Evolutionary conservation across 1,140 invertebrate genomes (phyloP).

Genomic region (Oryzaephilus surinamensis): DNA sequence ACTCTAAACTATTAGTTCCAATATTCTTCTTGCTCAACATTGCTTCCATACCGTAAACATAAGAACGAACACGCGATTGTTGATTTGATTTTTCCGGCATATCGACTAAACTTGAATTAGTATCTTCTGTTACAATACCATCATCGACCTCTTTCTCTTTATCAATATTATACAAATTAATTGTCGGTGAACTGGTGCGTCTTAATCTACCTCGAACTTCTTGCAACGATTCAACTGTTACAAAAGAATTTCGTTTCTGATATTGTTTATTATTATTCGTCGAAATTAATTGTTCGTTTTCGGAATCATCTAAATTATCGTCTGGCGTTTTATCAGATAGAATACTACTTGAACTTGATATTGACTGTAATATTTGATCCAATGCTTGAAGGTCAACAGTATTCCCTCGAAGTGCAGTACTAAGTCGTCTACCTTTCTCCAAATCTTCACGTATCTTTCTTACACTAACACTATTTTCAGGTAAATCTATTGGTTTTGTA

Average conservation of each 20-base stretch:
- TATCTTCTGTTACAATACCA: slow-evolving; percentile 36
- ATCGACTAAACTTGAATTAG: too few species aligned
- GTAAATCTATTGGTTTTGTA: slow-evolving; percentile 42
- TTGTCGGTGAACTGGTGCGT: slow-evolving; percentile 37
- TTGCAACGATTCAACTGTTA: slow-evolving; percentile 47
- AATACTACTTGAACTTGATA: slow-evolving; percentile 24
- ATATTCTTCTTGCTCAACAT: slow-evolving; percentile 31
- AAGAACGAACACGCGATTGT: slow-evolving; percentile 31
- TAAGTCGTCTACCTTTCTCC: slow-evolving; percentile 40
- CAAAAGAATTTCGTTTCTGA: slow-evolving; percentile 40
- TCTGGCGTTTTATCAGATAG: slow-evolving; percentile 35
- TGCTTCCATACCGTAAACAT: slow-evolving; percentile 37
- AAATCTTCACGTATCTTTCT: slow-evolving; percentile 41
- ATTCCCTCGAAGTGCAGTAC: slow-evolving; percentile 39
- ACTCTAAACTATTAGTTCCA: slow-evolving; percentile 47
- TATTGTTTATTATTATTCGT: slow-evolving; percentile 29
- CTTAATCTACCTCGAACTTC: slow-evolving; percentile 44
- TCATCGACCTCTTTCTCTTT: slow-evolving; percentile 35
- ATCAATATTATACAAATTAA: slow-evolving; percentile 32
- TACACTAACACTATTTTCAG: slow-evolving; percentile 40
- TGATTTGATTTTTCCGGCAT: slow-evolving; percentile 15
- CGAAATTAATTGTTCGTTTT: slow-evolving; percentile 32
- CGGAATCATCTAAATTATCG: slow-evolving; percentile 34
- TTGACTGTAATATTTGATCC: slow-evolving; percentile 38
- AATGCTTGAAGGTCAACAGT: slow-evolving; percentile 39